A percentile compares a stretch with the other conserved stretches of the same genome.
These are phyloP conservation scores for Sebastes matsubarae DNA, from an alignment of 2,797 vertebrate species.

Conservation along the genomic window DNA sequence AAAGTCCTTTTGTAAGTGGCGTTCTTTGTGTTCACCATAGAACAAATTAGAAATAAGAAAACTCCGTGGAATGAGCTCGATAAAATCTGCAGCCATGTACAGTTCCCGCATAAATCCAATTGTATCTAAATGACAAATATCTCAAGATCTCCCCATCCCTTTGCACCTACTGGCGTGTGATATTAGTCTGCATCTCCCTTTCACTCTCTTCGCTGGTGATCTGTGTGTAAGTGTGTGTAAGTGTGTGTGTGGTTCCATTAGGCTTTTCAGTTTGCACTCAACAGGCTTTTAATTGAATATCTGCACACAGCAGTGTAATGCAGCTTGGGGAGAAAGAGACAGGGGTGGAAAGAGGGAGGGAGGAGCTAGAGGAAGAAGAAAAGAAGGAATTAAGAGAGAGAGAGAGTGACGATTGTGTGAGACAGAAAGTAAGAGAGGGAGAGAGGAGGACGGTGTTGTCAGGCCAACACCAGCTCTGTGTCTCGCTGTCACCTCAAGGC, in stretches of 20 bases:
- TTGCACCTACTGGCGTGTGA: slow-evolving; percentile 43
- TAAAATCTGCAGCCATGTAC: neutral
- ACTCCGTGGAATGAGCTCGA: neutral
- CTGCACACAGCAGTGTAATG: slow-evolving; percentile 51
- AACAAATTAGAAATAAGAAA: slow-evolving; percentile 16
- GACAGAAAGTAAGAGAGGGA: neutral
- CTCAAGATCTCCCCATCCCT: slow-evolving; percentile 12
- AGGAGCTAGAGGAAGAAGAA: slow-evolving; percentile 3
- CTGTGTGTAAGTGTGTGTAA: neutral
- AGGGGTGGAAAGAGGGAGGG: neutral
- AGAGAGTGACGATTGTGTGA: neutral
- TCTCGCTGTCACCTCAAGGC: slow-evolving; percentile 61
- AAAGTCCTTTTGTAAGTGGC: neutral
- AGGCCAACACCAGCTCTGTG: slow-evolving; percentile 56
- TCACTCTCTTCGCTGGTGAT: neutral
- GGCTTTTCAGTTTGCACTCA: slow-evolving; percentile 32
- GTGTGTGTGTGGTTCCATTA: neutral
- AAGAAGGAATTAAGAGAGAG: slow-evolving; percentile 7
- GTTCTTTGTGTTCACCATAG: neutral
- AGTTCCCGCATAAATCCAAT: slow-evolving; percentile 16
- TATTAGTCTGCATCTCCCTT: slow-evolving; percentile 35
- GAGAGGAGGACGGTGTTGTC: slow-evolving; percentile 53
- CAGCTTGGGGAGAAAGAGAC: slow-evolving; percentile 30
- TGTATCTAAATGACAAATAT: slow-evolving; percentile 24
- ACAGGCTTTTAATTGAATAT: slow-evolving; percentile 70